A percentile compares a stretch with the other conserved stretches of the same genome.
These are phyloP conservation scores for Drosophila glabriapex DNA, from an alignment of 2,888 invertebrate species.

Conservation along the genomic window DNA sequence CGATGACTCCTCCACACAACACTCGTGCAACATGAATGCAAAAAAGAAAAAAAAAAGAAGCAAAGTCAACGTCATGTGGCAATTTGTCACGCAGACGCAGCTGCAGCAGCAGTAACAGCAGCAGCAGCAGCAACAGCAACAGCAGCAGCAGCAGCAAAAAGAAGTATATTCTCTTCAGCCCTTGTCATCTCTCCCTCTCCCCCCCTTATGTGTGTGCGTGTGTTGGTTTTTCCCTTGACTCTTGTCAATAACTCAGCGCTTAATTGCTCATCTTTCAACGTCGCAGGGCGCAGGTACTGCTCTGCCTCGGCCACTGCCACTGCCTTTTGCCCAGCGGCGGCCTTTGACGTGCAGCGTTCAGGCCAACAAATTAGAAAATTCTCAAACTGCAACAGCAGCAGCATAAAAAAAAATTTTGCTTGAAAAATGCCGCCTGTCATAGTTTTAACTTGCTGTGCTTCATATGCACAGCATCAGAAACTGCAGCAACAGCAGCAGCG, in stretches of 20 bases:
- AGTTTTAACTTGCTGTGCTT: slow-evolving; percentile 62
- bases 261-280: slow-evolving; percentile 82
- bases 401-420: slow-evolving; percentile 3
- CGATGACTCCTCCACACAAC: slow-evolving; percentile 40
- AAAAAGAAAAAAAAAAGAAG: slow-evolving; percentile 24
- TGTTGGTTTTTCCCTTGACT: slow-evolving; percentile 43
- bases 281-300: slow-evolving; percentile 41
- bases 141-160: background rate
- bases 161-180: background rate
- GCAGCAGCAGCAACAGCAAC: background rate
- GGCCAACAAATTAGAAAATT: slow-evolving; percentile 65
- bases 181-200: background rate
- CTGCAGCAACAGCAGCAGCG: slow-evolving; percentile 12
- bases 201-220: background rate
- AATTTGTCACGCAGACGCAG: slow-evolving; percentile 72
- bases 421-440: slow-evolving; percentile 68
- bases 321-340: slow-evolving; percentile 39
- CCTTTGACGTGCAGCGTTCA: slow-evolving; percentile 42
- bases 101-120: slow-evolving; percentile 8
- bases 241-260: slow-evolving; percentile 80
- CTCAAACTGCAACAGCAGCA: slow-evolving; percentile 22
- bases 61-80: slow-evolving; percentile 70
- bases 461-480: slow-evolving; percentile 36
- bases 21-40: slow-evolving; percentile 21
- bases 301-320: slow-evolving; percentile 1